phyloP scores from a whole-genome alignment of 2,113 vertebrate genomes.

The Tupaia chinensis region DNA sequence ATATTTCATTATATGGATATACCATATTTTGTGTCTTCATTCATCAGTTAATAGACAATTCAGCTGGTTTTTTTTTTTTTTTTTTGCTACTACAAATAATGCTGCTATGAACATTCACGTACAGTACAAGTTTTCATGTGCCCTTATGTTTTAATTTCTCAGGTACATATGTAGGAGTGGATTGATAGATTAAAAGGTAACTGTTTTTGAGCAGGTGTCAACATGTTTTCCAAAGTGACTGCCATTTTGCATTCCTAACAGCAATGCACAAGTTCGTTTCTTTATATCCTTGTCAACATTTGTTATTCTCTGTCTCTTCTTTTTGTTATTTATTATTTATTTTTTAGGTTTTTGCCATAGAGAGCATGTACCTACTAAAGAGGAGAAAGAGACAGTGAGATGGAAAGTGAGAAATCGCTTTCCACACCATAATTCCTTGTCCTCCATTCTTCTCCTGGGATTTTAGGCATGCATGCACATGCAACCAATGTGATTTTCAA shows the following conservation, averaged over 20 bases:
- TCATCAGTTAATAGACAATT: neutral
- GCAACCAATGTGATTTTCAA: too few species aligned
- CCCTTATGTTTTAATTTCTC: constrained; percentile 28
- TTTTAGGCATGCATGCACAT: too few species aligned
- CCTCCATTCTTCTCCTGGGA: too few species aligned
- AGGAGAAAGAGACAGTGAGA: too few species aligned
- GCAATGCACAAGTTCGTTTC: constrained; percentile 1
- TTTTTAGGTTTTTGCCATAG: too few species aligned
- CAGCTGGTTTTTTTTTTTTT: neutral
- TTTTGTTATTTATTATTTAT: too few species aligned
- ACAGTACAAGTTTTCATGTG: constrained; percentile 3
- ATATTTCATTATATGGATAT: neutral
- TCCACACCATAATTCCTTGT: too few species aligned
- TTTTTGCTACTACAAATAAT: constrained; percentile 15
- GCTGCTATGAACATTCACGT: neutral
- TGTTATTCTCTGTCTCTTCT: neutral
- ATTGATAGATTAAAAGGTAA: neutral
- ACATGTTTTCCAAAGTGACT: neutral
- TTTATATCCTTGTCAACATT: neutral
- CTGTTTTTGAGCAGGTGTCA: constrained; percentile 26
- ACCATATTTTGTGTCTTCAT: neutral
- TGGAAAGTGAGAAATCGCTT: too few species aligned
- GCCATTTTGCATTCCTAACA: constrained; percentile 9
- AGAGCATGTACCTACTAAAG: too few species aligned
- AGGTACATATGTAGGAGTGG: neutral